These are phyloP conservation scores for Campylorhamphus procurvoides DNA, from an alignment of 2,113 vertebrate genomes.

Conservation along the genomic window DNA sequence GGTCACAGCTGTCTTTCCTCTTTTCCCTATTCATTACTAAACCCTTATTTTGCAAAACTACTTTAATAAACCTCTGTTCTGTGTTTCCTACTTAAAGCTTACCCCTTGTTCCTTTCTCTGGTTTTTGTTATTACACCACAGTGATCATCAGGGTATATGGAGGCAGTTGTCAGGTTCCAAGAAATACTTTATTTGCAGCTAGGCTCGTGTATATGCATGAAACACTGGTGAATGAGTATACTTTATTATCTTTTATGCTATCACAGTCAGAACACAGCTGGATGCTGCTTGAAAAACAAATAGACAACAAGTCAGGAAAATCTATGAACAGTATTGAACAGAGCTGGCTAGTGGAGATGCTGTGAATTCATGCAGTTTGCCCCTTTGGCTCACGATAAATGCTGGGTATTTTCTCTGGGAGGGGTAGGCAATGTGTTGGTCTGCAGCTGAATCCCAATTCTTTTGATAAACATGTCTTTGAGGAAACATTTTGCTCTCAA, in stretches of 20 bases:
- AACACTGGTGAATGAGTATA: not conserved
- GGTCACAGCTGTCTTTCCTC: not conserved
- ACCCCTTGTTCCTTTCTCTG: not conserved
- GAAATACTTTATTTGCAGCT: not conserved
- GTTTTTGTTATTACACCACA: not conserved
- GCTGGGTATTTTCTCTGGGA: not conserved
- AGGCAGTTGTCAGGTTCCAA: not conserved
- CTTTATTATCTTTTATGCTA: not conserved
- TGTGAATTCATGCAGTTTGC: not conserved
- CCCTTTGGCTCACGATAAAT: not conserved
- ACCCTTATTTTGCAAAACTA: not conserved
- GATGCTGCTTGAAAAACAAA: not conserved
- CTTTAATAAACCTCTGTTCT: not conserved
- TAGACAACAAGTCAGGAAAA: not conserved
- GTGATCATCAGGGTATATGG: not conserved
- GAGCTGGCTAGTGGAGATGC: not conserved
- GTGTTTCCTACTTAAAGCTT: not conserved
- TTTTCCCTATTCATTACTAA: not conserved
- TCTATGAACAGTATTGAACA: not conserved
- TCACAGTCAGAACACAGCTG: not conserved
- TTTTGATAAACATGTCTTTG: not conserved
- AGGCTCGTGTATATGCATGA: not conserved
- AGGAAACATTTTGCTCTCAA: not conserved
- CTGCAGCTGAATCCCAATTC: not conserved
- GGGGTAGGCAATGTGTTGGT: not conserved